Evolutionary conservation across 2,113 vertebrate species (phyloP).

Genomic region (Sminthopsis crassicaudata): DNA sequence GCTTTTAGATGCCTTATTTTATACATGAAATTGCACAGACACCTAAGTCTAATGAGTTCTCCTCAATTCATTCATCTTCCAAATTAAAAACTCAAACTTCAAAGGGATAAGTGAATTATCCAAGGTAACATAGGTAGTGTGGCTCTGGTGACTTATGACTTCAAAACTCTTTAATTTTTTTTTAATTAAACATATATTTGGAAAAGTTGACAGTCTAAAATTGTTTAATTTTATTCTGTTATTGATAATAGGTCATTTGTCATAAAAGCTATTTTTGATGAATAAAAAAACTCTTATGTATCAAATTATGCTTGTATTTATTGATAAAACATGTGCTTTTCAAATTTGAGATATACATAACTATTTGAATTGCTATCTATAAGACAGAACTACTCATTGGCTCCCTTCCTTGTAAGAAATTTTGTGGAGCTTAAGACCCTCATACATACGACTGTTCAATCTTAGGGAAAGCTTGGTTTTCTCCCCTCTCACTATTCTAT

Average conservation of each 20-base stretch:
- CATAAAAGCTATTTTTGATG: background rate
- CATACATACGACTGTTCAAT: background rate
- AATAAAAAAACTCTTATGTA: background rate
- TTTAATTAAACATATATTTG: background rate
- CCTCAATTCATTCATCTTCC: background rate
- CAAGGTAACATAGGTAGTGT: background rate
- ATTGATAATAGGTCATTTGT: background rate
- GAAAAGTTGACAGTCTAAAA: background rate
- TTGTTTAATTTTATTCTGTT: background rate
- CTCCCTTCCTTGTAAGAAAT: background rate
- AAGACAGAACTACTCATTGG: background rate
- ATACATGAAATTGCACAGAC: background rate
- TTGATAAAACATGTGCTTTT: slow-evolving; percentile 23
- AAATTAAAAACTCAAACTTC: background rate
- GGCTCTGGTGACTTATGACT: background rate
- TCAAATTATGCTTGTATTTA: slow-evolving; percentile 24
- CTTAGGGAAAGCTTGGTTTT: background rate
- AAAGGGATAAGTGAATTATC: background rate
- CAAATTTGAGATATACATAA: slow-evolving; percentile 52
- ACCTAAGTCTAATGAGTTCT: background rate
- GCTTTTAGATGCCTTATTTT: background rate
- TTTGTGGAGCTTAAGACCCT: background rate
- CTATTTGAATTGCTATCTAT: background rate
- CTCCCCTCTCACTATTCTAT: background rate
- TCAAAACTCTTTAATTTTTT: background rate